Percentiles rank a stretch among this genome's conserved stretches.
Evolutionary conservation across 2,888 invertebrate genomes (phyloP).

Genomic region (Acrobasis consociella): DNA sequence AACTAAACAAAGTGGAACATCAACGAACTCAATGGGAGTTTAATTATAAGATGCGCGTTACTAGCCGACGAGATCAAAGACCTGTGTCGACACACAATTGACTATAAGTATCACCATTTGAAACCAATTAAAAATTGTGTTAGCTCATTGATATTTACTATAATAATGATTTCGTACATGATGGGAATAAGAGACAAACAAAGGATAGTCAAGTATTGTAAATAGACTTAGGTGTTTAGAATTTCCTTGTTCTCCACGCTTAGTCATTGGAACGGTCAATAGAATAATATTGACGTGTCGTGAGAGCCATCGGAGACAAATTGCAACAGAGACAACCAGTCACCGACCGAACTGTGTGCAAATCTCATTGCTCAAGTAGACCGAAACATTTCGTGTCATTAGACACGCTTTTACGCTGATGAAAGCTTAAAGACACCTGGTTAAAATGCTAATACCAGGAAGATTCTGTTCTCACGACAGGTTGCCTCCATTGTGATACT

Average conservation of each 20-base stretch:
- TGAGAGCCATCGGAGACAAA: slow-evolving; percentile 53
- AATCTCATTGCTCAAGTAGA: slow-evolving; percentile 60
- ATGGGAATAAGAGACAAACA: neutral
- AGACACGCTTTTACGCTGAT: slow-evolving; percentile 57
- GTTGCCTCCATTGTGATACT: slow-evolving; percentile 48
- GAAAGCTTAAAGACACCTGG: slow-evolving; percentile 48
- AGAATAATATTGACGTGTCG: slow-evolving; percentile 34
- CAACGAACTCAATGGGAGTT: slow-evolving; percentile 63
- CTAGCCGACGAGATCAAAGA: slow-evolving; percentile 36
- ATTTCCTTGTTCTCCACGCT: slow-evolving; percentile 7
- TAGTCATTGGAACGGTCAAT: slow-evolving; percentile 16
- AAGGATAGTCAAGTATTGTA: neutral
- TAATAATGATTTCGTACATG: neutral
- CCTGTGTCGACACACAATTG: slow-evolving; percentile 20
- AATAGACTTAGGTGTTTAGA: neutral
- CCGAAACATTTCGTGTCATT: slow-evolving; percentile 54
- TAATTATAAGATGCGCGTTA: slow-evolving; percentile 64
- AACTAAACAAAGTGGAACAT: slow-evolving; percentile 56
- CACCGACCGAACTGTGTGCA: slow-evolving; percentile 51
- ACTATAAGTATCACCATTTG: slow-evolving; percentile 10
- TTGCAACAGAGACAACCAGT: slow-evolving; percentile 63
- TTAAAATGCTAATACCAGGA: slow-evolving; percentile 40
- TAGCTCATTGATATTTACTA: neutral
- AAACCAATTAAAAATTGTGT: neutral
- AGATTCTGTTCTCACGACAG: slow-evolving; percentile 62